Evolutionary conservation across 1,140 invertebrate species (phyloP).

Genomic region (Homalodisca vitripennis): DNA sequence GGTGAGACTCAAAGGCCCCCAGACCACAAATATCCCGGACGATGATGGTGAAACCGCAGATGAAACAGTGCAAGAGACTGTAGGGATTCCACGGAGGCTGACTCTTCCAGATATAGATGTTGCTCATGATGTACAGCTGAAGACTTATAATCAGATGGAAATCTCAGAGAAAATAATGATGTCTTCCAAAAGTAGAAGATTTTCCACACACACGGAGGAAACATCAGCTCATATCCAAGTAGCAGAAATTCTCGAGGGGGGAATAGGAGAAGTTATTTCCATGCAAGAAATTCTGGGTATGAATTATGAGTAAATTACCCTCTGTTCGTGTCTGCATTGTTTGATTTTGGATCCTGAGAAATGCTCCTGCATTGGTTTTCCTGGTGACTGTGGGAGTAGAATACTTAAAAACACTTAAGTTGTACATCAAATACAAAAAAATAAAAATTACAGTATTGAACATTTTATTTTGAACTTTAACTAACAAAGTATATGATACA

Average conservation of each 20-base stretch:
- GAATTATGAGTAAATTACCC: no score
- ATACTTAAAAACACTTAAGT: no score
- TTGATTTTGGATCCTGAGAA: no score
- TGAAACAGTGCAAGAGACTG: background rate
- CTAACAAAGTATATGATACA: no score
- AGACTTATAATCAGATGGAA: background rate
- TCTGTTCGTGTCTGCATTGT: no score
- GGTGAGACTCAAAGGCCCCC: constrained; percentile 10
- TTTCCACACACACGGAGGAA: constrained; percentile 6
- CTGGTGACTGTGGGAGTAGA: no score
- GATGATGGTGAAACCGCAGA: background rate
- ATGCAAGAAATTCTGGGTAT: background rate
- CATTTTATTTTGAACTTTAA: no score
- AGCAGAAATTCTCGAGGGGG: background rate
- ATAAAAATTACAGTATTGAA: no score
- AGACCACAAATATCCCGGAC: background rate
- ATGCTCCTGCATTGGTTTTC: no score
- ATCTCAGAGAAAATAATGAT: background rate
- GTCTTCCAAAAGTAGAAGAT: no score
- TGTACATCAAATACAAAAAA: no score
- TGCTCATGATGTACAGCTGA: constrained; percentile 3
- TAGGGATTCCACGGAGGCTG: background rate
- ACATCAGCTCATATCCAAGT: constrained; percentile 14
- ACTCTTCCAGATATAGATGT: constrained; percentile 15
- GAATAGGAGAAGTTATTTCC: background rate